Conservation (phyloP, 2,888 invertebrate genomes). For the Drosophila tanythrix region DNA sequence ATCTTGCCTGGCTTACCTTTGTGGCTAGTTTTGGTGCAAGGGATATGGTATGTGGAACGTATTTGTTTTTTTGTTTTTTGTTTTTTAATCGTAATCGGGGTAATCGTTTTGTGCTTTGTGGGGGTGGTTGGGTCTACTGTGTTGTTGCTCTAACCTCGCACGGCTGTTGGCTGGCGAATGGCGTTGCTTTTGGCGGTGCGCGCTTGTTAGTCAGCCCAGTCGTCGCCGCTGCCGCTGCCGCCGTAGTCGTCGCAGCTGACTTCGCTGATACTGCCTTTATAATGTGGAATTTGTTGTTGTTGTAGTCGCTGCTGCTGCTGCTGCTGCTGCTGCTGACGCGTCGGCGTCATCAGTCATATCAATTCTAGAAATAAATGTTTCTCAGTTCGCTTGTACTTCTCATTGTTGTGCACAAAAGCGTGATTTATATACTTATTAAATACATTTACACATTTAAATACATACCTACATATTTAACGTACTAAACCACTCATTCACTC, state of each 20-base stretch:
- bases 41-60: neutral
- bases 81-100: too few species aligned
- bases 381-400: constrained; percentile 50
- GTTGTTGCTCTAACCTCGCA: constrained; percentile 63
- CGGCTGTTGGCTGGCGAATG: constrained; percentile 67
- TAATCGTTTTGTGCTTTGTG: neutral
- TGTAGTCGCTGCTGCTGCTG: neutral
- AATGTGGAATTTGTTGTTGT: neutral
- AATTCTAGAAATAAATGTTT: constrained; percentile 52
- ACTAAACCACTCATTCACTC: constrained; percentile 13
- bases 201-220: constrained; percentile 64
- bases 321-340: constrained; percentile 19
- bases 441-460: neutral
- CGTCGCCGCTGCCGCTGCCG: constrained; percentile 25
- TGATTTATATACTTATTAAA: constrained; percentile 20
- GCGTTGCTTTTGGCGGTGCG: constrained; percentile 60
- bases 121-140: constrained; percentile 4
- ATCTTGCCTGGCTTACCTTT: constrained; percentile 33
- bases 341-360: constrained; percentile 48
- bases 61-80: neutral
- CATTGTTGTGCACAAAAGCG: constrained; percentile 39
- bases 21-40: neutral
- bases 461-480: neutral
- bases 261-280: constrained; percentile 1
- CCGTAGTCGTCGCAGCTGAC: constrained; percentile 18